Evolutionary conservation across 2,797 vertebrate genomes (phyloP), one percentile per base, ranked within the genome.

Genomic region (Gymnocypris eckloni): DNA sequence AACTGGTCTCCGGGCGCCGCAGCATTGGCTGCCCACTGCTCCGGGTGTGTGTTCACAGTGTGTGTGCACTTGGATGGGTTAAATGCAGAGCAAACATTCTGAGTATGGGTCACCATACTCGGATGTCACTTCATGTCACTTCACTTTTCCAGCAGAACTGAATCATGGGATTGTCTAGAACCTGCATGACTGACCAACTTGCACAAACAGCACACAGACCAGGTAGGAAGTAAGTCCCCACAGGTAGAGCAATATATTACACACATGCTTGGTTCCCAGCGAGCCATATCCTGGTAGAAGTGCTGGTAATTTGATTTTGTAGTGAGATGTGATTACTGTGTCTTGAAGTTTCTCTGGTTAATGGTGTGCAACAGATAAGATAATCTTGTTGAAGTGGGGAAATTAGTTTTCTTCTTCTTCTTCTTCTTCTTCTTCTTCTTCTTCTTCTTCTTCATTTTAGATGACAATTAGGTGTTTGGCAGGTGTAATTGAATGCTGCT

Each of bases 301-400:
- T 73, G 59, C n/a, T 64, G 50, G 70, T 87, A 89, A 86, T 84
- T 73, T 82, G 86, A 85, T 89, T 84, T 82, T 56, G 15, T 66
- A 83, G 10, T 78, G 13, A 66, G 66, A 86, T 59, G 76, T 69
- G 56, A 86, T 86, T 78, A 76, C 61, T 43, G 41, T 70, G 66
- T 64, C 81, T 59, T 72, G 77, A 78, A 81, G 72, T 82, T 77
- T 56, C 50, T 76, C 61, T 76, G 70, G 64, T 83, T 70, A 73
- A 87, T 76, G 48, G 79, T 77, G 83, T 87, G 79, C 79, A 82
- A 82, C 39, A 64, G 72, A 79, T 85, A 50, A 78, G 66, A 85
- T 85, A 87, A 87, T 81, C 41, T 77, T 61, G 37, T 85, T 77
- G 66, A 85, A 84, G 73, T 77, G 56, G 9, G 78, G 43, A 67